Evolutionary conservation across 2,113 vertebrate species (phyloP).

Genomic region (Hippocampus abdominalis): DNA sequence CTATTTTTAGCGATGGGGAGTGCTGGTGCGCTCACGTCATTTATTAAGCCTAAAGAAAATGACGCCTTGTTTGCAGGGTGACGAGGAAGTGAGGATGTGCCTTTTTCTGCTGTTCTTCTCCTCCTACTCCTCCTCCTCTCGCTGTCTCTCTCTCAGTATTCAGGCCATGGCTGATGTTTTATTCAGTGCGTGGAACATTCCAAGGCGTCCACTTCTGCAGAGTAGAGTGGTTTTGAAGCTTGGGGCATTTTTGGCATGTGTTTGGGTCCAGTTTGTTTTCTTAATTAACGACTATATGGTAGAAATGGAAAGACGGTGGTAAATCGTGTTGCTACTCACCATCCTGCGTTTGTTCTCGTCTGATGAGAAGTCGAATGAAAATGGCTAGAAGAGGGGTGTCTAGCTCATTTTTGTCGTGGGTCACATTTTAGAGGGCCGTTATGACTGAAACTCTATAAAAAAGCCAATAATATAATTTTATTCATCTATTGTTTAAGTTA

Average conservation of each 20-base stretch:
- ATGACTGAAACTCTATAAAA: too few species aligned
- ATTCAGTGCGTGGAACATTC: slow-evolving; percentile 53
- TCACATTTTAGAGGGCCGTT: too few species aligned
- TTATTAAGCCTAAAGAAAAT: not conserved
- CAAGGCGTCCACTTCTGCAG: slow-evolving; percentile 47
- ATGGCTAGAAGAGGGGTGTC: too few species aligned
- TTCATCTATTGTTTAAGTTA: too few species aligned
- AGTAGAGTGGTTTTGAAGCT: slow-evolving; percentile 13
- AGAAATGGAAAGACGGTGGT: not conserved
- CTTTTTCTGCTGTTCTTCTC: not conserved
- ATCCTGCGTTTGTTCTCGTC: too few species aligned
- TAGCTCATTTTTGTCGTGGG: too few species aligned
- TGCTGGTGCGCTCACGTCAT: not conserved
- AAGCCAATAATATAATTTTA: too few species aligned
- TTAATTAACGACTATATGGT: not conserved
- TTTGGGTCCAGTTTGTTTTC: not conserved
- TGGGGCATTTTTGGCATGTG: slow-evolving; percentile 9
- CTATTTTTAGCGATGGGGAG: not conserved
- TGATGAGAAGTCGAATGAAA: too few species aligned
- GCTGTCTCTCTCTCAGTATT: slow-evolving; percentile 60
- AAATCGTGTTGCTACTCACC: too few species aligned
- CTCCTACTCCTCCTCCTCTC: slow-evolving; percentile 2
- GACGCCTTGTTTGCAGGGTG: not conserved
- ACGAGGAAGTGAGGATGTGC: not conserved
- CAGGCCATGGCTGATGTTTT: slow-evolving; percentile 60